Conservation (phyloP, 2,797 vertebrate genomes). For the Ataeniobius toweri region DNA sequence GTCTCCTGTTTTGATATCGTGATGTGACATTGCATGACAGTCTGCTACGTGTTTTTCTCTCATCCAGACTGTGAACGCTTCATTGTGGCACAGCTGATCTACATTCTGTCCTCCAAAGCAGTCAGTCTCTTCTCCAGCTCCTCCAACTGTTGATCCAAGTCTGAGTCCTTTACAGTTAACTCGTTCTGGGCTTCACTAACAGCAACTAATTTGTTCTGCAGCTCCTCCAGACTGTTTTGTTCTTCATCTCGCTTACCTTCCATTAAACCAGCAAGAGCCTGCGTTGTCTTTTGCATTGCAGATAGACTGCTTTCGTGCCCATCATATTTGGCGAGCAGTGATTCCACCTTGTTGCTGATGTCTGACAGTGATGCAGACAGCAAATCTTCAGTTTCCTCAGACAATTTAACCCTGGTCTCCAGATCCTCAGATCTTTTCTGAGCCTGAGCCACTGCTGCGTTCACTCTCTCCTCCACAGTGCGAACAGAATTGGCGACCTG, state of each 20-base stretch:
- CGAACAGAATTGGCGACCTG: slow-evolving; percentile 61
- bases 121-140: slow-evolving; percentile 52
- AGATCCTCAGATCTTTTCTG: slow-evolving; percentile 75
- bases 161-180: slow-evolving; percentile 61
- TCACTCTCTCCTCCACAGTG: slow-evolving; percentile 64
- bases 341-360: slow-evolving; percentile 75
- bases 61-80: slow-evolving; percentile 76
- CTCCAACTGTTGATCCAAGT: slow-evolving; percentile 46
- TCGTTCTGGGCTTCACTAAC: slow-evolving; percentile 72
- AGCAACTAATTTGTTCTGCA: slow-evolving; percentile 16
- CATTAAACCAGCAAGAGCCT: slow-evolving; percentile 31
- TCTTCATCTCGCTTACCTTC: slow-evolving; percentile 68
- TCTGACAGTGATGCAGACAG: slow-evolving; percentile 57
- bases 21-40: slow-evolving; percentile 33
- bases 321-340: slow-evolving; percentile 76
- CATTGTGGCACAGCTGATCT: slow-evolving; percentile 81
- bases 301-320: slow-evolving; percentile 74
- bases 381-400: slow-evolving; percentile 78
- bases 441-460: slow-evolving; percentile 57
- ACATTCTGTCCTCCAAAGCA: slow-evolving; percentile 67
- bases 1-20: slow-evolving; percentile 14
- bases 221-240: slow-evolving; percentile 73
- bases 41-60: slow-evolving; percentile 79
- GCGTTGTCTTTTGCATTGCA: slow-evolving; percentile 74
- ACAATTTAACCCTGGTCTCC: slow-evolving; percentile 76